Evolutionary conservation across 2,888 invertebrate genomes (phyloP), one percentile per base, ranked within the genome.

Genomic region (Ophioninae sp.): DNA sequence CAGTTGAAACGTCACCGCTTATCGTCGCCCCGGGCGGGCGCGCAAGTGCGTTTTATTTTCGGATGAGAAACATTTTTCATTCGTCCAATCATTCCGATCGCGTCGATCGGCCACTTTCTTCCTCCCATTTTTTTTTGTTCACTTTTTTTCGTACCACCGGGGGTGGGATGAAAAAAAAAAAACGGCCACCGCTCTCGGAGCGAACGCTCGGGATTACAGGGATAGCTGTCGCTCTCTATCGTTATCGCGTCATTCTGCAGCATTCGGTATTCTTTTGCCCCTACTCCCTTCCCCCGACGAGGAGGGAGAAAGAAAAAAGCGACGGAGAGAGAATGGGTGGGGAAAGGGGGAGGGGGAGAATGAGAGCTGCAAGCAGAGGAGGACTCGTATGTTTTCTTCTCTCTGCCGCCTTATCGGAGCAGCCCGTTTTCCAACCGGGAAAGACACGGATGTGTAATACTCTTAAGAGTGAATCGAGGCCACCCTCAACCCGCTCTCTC

Each of bases 61-160:
- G 81, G 77, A 74, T 57, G 44, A 50, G 77, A 79, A 79, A 75
- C 41, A 84, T 85, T 84, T 84, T 82, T 84, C 81, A 82, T 76
- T 50, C 50, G 23, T 64, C 20, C n/a, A 74, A 64, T 56, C 44
- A 41, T 44, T 44, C 37, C 64, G 57, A 65, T 79, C 56, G 21
- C 75, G 75, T 65, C 20, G 76, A 59, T 67, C 76, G 21, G 64
- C 13, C 64, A 59, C 23, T 77, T 68, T 50, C 56, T 69, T 57
- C 56, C 30, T 69, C 20, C 2, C 50, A 13, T 44, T 44, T 10
- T 37, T 37, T 56, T 50, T 44, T 57, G 7, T 74, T 64, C 64
- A 65, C 37, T 50, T 30, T 70, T 39, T 83, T 74, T 23, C 50
- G 61, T 41, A 62, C 67, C 64, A 80, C 39, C 50, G 62, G 30